A percentile compares a stretch with the other conserved stretches of the same genome.
These are phyloP conservation scores for Rutilus rutilus DNA, from an alignment of 2,113 vertebrate species.

Conservation along the genomic window DNA sequence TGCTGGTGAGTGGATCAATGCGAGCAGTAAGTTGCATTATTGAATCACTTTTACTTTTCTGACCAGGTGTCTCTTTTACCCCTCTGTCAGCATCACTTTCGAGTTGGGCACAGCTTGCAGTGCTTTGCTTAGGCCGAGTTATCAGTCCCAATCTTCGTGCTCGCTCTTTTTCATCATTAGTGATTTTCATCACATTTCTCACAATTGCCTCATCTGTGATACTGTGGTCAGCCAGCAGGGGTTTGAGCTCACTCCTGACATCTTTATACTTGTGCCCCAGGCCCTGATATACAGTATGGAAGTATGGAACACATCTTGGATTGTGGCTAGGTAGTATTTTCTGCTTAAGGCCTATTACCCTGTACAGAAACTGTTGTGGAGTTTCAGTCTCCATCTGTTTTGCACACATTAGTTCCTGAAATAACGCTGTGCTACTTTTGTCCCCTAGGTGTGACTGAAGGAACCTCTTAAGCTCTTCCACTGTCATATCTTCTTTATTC, in stretches of 20 bases:
- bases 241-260: neutral
- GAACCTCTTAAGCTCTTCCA: neutral
- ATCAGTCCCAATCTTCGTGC: neutral
- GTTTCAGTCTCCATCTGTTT: no score
- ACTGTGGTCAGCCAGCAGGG: neutral
- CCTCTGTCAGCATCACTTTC: neutral
- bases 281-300: neutral
- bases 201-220: neutral
- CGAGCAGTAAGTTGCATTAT: neutral
- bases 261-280: conserved; percentile 1
- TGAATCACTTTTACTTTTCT: neutral
- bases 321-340: neutral
- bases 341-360: no score
- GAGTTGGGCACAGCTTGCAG: neutral
- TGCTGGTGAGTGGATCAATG: neutral
- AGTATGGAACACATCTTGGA: neutral
- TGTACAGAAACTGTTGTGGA: no score
- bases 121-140: neutral
- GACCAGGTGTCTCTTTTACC: neutral
- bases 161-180: conserved; percentile 7
- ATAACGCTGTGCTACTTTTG: conserved; percentile 8
- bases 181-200: neutral
- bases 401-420: no score
- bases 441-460: neutral
- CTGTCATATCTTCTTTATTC: conserved; percentile 4